phyloP scores from a whole-genome alignment of 1,140 invertebrate genomes.

The Coptotermes formosanus region DNA sequence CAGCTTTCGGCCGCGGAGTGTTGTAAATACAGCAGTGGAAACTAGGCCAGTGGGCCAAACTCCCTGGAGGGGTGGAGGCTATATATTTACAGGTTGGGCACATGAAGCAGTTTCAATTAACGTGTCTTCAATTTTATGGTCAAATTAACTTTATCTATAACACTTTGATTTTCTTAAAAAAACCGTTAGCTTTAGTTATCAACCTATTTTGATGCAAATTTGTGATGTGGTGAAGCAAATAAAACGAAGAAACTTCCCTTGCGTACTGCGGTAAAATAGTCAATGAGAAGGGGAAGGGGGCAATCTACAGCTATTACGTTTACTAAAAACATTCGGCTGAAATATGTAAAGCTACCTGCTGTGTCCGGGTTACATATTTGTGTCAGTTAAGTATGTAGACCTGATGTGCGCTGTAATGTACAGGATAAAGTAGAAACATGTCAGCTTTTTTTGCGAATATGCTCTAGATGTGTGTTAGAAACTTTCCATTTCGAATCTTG shows the following conservation, averaged over 20 bases:
- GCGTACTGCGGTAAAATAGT: not conserved
- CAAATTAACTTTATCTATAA: not conserved
- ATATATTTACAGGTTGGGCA: not conserved
- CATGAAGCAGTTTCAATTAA: no score
- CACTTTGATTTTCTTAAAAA: not conserved
- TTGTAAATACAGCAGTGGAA: not conserved
- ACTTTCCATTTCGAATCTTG: no score
- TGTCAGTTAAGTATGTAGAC: no score
- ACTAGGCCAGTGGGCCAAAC: not conserved
- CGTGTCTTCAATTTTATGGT: no score
- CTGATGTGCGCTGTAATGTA: no score
- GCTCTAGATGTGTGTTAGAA: no score
- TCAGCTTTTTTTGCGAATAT: no score
- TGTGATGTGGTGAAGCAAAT: not conserved
- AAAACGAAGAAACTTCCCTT: not conserved
- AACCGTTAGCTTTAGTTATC: not conserved
- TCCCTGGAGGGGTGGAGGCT: not conserved
- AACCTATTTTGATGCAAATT: not conserved
- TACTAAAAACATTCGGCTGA: not conserved
- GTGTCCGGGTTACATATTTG: no score
- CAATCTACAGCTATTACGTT: not conserved
- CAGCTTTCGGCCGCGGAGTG: not conserved
- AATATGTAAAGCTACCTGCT: no score
- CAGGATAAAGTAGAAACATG: no score
- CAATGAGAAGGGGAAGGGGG: not conserved